Conservation (phyloP, 2,113 vertebrate species). For the Rutilus rutilus region DNA sequence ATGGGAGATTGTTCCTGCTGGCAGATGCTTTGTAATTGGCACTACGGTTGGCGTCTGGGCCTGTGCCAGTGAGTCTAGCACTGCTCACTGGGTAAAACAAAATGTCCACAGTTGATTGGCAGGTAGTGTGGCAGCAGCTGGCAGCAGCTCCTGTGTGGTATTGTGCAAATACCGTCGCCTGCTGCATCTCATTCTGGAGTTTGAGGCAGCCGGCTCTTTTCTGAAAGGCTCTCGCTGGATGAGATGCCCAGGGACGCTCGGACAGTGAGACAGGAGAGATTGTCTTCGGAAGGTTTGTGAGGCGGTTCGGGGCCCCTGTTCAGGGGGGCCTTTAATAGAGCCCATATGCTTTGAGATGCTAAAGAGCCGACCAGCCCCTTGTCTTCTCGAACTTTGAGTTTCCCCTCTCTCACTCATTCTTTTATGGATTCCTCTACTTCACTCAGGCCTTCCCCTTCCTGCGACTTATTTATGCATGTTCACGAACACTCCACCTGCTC, state of each 20-base stretch:
- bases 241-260: neutral
- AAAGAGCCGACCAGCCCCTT: conserved; percentile 66
- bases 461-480: neutral
- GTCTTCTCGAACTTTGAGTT: conserved; percentile 47
- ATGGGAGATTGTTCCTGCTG: conserved; percentile 8
- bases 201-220: conserved; percentile 5
- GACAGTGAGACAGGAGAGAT: conserved; percentile 8
- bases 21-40: conserved; percentile 24
- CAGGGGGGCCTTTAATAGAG: conserved; percentile 60
- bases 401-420: conserved; percentile 13
- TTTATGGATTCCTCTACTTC: conserved; percentile 2
- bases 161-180: conserved; percentile 43
- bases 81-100: conserved; percentile 21
- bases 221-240: neutral
- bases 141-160: conserved; percentile 55
- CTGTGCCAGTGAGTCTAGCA: conserved; percentile 18
- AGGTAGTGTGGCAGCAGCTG: conserved; percentile 54
- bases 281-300: conserved; percentile 37
- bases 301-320: conserved; percentile 35
- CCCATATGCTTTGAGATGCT: conserved; percentile 77
- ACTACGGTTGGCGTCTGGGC: neutral
- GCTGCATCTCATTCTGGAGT: conserved; percentile 51
- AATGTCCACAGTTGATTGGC: conserved; percentile 56
- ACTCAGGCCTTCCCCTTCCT: neutral
- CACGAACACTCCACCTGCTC: neutral